These are phyloP conservation scores for Acanthosoma haemorrhoidale DNA, from an alignment of 2,888 invertebrate genomes.

Conservation along the genomic window DNA sequence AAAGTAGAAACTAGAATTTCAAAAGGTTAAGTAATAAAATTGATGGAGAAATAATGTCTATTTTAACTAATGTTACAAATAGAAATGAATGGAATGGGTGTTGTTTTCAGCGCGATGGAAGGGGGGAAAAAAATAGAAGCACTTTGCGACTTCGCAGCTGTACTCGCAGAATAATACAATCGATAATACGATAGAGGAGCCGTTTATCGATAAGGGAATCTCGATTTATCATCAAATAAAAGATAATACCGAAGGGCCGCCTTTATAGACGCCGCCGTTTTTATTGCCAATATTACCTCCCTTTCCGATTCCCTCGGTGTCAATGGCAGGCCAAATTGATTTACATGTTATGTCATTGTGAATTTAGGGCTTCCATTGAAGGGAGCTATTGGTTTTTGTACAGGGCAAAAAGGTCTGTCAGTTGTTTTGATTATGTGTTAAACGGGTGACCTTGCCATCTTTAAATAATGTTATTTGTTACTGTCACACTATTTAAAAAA, in stretches of 20 bases:
- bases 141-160: neutral
- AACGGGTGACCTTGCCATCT: no score
- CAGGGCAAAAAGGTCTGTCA: no score
- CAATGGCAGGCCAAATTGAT: neutral
- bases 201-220: neutral
- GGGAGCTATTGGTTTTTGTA: neutral
- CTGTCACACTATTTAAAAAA: no score
- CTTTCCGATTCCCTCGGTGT: neutral
- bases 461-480: no score
- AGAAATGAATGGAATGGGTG: no score
- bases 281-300: slow-evolving; percentile 10
- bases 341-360: slow-evolving; percentile 4
- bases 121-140: neutral
- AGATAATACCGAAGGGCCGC: neutral
- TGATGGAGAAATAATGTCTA: no score
- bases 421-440: no score
- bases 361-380: neutral
- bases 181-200: neutral
- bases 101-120: neutral
- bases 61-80: no score
- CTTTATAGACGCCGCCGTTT: neutral
- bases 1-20: no score
- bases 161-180: neutral
- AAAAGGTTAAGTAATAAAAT: no score
- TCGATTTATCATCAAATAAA: slow-evolving; percentile 10